Evolutionary conservation across 1,140 invertebrate genomes (phyloP), one percentile per base, ranked within the genome.

Genomic region (Zaprionus kolodkinae): DNA sequence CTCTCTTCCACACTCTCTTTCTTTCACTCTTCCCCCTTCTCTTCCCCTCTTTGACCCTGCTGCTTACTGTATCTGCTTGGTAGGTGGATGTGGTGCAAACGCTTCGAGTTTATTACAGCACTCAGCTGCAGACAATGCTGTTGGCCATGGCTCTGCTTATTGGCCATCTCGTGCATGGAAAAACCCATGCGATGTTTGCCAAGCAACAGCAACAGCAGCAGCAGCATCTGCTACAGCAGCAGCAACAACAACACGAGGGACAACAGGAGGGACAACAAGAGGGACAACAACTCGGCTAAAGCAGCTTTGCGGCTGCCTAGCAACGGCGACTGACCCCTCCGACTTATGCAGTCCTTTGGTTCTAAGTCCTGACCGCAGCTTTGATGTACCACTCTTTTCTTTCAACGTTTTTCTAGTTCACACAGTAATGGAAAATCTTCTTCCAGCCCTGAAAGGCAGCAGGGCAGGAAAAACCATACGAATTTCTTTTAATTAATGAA

Each of bases 101-200:
- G 78, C 74, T 85, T 85, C 59, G 56, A 68, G 78, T 85, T 85
- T 85, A 85, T 85, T 78, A 70, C 81, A 52, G 81, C 75, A 80
- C 78, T 81, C 67, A 85, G 67, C 73, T 45, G 67, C 81, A 85
- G 77, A 78, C 63, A 71, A 78, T 65, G 63, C 55, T 63, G 50
- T 40, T 36, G 48, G 52, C 66, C 66, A 67, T 64, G 65, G 79
- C 61, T 70, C 56, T 62, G 72, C 80, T 79, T 79, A 72, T 80
- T 66, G 67, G 50, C 66, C 79, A 71, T 82, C 62, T 35, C 66
- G 15, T 33, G 72, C 60, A 59, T 38, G 12, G 56, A 40, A 40
- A 66, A 62, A 62, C 55, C 33, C 61, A 71, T 75, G 54, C 54
- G 52, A 38, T 57, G 62, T 75, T 57, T 75, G 66, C 40, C n/a